Conservation (phyloP, 1,140 invertebrate genomes). For the Apis florea region DNA sequence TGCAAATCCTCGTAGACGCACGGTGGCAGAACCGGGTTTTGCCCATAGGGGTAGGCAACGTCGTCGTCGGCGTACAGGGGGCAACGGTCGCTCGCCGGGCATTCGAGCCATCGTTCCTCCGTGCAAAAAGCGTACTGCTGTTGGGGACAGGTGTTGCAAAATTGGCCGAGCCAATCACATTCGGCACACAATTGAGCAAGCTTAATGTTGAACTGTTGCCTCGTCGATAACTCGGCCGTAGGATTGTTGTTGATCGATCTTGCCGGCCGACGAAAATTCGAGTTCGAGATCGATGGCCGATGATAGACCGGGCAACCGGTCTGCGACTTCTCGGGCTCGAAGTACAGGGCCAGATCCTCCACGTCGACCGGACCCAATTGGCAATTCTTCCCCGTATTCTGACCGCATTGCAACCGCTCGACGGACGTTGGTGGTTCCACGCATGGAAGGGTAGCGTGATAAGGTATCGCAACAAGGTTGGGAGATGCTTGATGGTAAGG, state of each 20-base stretch:
- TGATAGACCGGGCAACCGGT: not conserved
- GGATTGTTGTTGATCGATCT: slow-evolving; percentile 1
- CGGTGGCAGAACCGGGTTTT: slow-evolving; percentile 44
- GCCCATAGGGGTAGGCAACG: slow-evolving; percentile 26
- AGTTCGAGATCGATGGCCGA: not conserved
- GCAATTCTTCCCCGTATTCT: slow-evolving; percentile 13
- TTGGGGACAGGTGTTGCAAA: slow-evolving; percentile 21
- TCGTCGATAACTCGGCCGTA: no score
- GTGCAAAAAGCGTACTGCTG: slow-evolving; percentile 63
- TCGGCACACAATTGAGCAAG: no score
- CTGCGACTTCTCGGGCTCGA: slow-evolving; percentile 8
- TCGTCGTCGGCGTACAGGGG: slow-evolving; percentile 62
- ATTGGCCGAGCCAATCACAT: not conserved
- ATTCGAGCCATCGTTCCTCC: slow-evolving; percentile 71
- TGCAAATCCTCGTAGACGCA: slow-evolving; percentile 53
- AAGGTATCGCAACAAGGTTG: not conserved
- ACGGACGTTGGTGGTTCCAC: not conserved
- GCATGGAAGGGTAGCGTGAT: not conserved
- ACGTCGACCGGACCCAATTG: slow-evolving; percentile 68
- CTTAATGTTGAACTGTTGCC: not conserved
- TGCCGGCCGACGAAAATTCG: slow-evolving; percentile 4
- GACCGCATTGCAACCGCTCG: not conserved
- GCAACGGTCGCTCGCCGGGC: slow-evolving; percentile 65
- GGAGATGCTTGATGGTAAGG: no score
- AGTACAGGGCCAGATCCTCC: slow-evolving; percentile 68